Evolutionary conservation across 2,797 vertebrate genomes (phyloP).

Genomic region (Telmatherina bonti): DNA sequence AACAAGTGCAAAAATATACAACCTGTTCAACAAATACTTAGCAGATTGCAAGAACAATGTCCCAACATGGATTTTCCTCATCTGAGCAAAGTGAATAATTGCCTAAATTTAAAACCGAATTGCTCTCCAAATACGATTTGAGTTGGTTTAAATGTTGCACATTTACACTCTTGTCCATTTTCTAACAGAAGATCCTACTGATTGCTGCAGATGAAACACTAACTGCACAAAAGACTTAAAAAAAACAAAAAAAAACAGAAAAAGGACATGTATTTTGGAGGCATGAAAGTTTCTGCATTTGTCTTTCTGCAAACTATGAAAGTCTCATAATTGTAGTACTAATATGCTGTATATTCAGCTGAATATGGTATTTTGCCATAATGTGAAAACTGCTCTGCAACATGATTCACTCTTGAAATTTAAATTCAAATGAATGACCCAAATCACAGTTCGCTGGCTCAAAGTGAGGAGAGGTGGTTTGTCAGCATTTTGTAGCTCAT

Average conservation of each 20-base stretch:
- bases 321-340: constrained; percentile 14
- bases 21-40: background rate
- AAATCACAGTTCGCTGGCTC: constrained; percentile 34
- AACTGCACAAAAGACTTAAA: background rate
- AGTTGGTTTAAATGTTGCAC: background rate
- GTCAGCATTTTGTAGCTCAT: constrained; percentile 68
- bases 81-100: background rate
- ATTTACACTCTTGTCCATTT: background rate
- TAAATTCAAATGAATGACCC: constrained; percentile 20
- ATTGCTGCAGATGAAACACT: background rate
- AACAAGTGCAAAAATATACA: background rate
- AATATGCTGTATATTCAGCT: constrained; percentile 19
- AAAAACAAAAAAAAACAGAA: background rate
- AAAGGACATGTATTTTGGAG: background rate
- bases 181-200: too few species aligned
- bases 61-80: background rate
- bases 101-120: background rate
- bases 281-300: background rate
- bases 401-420: constrained; percentile 49
- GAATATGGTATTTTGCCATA: constrained; percentile 37
- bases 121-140: background rate
- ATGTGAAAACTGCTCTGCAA: constrained; percentile 40
- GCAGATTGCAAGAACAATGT: background rate
- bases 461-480: constrained; percentile 36
- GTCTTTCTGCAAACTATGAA: background rate